A percentile compares a stretch with the other conserved stretches of the same genome.
phyloP scores from a whole-genome alignment of 1,140 invertebrate genomes.

The Trinorchestia longiramus region DNA sequence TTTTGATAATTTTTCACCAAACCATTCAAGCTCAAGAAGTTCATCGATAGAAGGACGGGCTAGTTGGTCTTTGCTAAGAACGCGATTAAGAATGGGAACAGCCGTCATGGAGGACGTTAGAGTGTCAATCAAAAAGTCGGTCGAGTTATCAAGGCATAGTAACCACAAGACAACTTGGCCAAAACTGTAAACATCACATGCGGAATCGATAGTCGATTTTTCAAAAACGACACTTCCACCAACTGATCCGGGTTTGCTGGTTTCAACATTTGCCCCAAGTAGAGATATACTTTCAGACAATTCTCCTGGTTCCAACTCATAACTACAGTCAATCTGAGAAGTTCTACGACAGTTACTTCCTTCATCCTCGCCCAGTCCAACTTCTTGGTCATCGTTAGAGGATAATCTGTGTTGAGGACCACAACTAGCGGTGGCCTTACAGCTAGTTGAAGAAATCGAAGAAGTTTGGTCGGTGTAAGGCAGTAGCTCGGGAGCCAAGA shows the following conservation, averaged over 20 bases:
- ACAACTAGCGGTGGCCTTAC: neutral
- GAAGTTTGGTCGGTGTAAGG: neutral
- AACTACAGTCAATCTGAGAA: neutral
- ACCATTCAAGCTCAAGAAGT: neutral
- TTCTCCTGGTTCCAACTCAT: neutral
- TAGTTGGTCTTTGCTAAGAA: neutral
- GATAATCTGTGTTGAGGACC: neutral
- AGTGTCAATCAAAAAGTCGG: neutral
- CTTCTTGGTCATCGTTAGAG: neutral
- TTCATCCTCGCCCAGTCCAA: neutral
- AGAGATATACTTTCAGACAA: neutral
- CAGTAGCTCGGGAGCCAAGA: neutral
- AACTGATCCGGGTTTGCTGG: neutral
- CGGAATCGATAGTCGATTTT: neutral
- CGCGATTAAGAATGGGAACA: neutral
- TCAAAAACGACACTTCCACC: neutral
- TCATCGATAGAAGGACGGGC: neutral
- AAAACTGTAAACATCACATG: constrained; percentile 11
- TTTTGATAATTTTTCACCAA: neutral
- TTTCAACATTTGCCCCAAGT: neutral
- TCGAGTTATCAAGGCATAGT: neutral
- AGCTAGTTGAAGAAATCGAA: neutral
- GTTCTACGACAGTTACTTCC: neutral
- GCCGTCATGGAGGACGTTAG: neutral
- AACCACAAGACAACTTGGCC: constrained; percentile 17